These are phyloP conservation scores for Heliconius hermathena DNA, from an alignment of 1,140 invertebrate genomes.

Conservation along the genomic window DNA sequence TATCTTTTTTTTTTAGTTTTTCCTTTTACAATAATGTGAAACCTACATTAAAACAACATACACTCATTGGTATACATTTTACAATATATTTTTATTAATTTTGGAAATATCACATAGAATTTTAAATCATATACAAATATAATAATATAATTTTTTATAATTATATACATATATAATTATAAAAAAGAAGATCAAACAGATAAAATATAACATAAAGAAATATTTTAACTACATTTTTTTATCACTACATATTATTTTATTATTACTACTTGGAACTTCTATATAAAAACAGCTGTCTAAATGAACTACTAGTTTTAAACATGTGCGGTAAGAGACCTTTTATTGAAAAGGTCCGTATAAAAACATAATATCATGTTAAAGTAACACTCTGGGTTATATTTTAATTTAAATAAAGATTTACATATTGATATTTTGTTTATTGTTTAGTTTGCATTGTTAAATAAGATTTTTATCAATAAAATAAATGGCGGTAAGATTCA, in stretches of 20 bases:
- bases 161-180: slow-evolving; percentile 16
- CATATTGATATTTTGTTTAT: too few relatives aligned
- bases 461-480: too few relatives aligned
- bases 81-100: slow-evolving; percentile 21
- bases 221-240: neutral
- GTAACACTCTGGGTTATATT: neutral
- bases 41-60: slow-evolving; percentile 4
- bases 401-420: neutral
- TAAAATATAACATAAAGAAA: neutral
- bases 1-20: neutral
- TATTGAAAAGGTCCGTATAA: neutral
- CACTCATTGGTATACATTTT: slow-evolving; percentile 19
- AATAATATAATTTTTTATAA: too few relatives aligned
- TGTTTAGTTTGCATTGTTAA: too few relatives aligned
- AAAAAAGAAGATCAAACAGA: neutral
- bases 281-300: neutral
- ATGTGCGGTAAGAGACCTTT: neutral
- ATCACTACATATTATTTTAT: neutral
- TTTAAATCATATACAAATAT: slow-evolving; percentile 26
- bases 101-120: slow-evolving; percentile 27
- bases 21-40: slow-evolving; percentile 11
- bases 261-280: neutral
- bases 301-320: neutral
- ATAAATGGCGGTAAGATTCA: too few relatives aligned
- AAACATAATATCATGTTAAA: neutral